These are phyloP conservation scores for Ochotona princeps DNA, from an alignment of 2,113 vertebrate genomes.

Conservation along the genomic window DNA sequence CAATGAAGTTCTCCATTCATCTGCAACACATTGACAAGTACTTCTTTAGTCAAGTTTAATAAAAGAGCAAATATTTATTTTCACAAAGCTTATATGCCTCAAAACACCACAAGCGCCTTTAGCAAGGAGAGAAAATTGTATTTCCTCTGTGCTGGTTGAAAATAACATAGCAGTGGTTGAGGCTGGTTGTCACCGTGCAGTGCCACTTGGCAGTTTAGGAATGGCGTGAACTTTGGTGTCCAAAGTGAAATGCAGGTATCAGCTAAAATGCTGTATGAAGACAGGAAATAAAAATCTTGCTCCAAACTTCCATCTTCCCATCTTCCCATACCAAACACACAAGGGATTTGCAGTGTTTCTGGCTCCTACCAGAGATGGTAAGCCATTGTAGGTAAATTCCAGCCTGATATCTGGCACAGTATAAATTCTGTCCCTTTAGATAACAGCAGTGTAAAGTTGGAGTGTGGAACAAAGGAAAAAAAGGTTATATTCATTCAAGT, in stretches of 20 bases:
- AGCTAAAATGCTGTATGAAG: background rate
- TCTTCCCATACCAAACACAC: background rate
- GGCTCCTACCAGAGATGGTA: background rate
- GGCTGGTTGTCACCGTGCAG: background rate
- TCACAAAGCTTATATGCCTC: conserved; percentile 72
- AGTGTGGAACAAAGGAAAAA: background rate
- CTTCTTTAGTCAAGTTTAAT: conserved; percentile 79
- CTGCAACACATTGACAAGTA: conserved; percentile 62
- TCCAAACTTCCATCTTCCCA: background rate
- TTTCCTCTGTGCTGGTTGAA: conserved; percentile 71
- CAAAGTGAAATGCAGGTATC: background rate
- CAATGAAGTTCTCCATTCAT: conserved; percentile 23
- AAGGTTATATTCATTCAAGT: conserved; percentile 48
- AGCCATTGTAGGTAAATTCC: background rate
- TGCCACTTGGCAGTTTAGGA: background rate
- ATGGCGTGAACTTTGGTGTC: rapidly evolving
- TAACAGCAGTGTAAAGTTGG: background rate
- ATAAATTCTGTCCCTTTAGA: background rate
- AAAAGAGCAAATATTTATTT: conserved; percentile 84
- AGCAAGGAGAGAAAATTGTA: conserved; percentile 74
- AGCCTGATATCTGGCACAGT: background rate
- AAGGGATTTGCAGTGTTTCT: background rate
- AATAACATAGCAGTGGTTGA: conserved; percentile 30
- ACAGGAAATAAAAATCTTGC: background rate
- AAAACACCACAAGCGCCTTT: conserved; percentile 74